Base-by-base conservation (phyloP, 2,888 invertebrate species). In the Malthinus seriepunctatus region DNA sequence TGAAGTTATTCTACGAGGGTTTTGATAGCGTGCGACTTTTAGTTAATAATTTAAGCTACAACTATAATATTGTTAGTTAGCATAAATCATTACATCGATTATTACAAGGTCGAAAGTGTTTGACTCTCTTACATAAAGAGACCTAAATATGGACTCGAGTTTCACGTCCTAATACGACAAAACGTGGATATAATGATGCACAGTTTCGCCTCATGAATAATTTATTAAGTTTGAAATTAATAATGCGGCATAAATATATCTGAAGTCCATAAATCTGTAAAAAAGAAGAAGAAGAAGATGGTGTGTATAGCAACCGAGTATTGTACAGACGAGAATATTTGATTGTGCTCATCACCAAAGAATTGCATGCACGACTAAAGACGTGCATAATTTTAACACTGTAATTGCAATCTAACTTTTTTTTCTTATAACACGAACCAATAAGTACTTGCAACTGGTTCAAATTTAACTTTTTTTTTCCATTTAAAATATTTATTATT, bases 351-450 rank as follows among this genome's bases (percentile, higher is more conserved):
- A 42, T 42, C 39, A 42, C 23, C 39, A 42, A 42, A 23, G 39
- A 42, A 58, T 64, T 63, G 64, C 64, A 64, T 64, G 64, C 60
- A 60, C 56, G 56, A 59, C 33, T 57, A 60, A 56, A 48, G 61
- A 61, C 56, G 61, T 63, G 61, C 63, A 65, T 64, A 60, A 60
- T 56, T 32, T 52, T 33, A 56, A 57, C 33, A 42, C 53, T 49
- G 55, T 62, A 61, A 61, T 63, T 63, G 60, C 54, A 52, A 44
- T 34, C 32, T 42, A 44, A 23, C 59, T 32, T 52, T 45, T 12
- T 31, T 23, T 48, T 51, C 42, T 23, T 23, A 42, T 15, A 42
- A 42, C 39, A 42, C 39, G 39, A 42, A 15, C 15, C 23, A 15
- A 42, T 42, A 15, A 42, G 39, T 42, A 42, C 23, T 42, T 15